Conservation (phyloP, 1,140 invertebrate species). For the Coenobita brevimanus region DNA sequence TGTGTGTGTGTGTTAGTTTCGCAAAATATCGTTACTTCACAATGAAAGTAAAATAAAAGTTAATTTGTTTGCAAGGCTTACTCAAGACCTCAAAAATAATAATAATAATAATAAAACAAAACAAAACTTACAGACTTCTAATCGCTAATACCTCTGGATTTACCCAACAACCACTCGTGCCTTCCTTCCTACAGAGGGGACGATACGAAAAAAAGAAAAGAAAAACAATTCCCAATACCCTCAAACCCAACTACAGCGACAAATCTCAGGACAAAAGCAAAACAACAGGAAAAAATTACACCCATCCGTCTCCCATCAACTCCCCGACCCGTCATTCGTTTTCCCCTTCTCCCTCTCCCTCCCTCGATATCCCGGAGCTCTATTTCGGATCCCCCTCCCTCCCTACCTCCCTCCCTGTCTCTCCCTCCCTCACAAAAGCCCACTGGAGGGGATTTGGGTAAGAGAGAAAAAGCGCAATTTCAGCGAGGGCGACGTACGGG, state of each 20-base stretch:
- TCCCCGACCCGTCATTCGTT: neutral
- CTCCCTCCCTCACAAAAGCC: neutral
- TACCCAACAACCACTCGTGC: too few relatives aligned
- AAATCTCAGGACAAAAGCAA: neutral
- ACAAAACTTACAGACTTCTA: too few relatives aligned
- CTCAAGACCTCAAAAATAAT: too few relatives aligned
- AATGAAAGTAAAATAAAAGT: too few relatives aligned
- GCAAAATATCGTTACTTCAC: too few relatives aligned
- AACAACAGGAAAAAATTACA: constrained; percentile 1
- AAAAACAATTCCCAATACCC: neutral
- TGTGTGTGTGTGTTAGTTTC: constrained; percentile 10
- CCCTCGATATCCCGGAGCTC: neutral
- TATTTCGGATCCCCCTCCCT: neutral
- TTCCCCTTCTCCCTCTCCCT: neutral
- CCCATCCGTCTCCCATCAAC: neutral
- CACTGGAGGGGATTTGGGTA: too few relatives aligned
- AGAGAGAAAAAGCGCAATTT: too few relatives aligned
- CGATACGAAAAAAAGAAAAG: neutral
- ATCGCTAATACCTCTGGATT: too few relatives aligned
- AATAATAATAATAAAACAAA: too few relatives aligned
- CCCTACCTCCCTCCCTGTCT: neutral
- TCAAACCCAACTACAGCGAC: neutral
- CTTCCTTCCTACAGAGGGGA: neutral
- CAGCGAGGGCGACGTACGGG: too few relatives aligned
- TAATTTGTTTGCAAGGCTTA: too few relatives aligned